These are phyloP conservation scores for Eristalis arbustorum DNA, from an alignment of 2,888 invertebrate species.

Conservation along the genomic window DNA sequence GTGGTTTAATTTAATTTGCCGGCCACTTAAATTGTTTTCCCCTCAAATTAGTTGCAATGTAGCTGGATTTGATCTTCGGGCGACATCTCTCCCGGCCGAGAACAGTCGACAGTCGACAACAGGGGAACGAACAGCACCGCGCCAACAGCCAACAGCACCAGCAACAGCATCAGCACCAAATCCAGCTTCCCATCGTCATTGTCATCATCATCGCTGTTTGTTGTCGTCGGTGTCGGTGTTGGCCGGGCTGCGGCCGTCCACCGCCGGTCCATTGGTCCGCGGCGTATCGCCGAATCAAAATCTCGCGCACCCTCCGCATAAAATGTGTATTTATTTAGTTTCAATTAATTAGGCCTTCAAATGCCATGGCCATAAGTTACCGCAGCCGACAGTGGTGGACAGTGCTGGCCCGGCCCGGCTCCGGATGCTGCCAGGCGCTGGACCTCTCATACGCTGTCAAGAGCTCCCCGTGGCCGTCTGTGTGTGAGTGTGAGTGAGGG, in stretches of 20 bases:
- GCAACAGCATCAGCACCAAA: neutral
- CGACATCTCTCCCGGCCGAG: constrained; percentile 51
- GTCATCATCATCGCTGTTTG: constrained; percentile 10
- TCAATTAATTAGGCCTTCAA: constrained; percentile 80
- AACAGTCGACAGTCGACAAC: neutral
- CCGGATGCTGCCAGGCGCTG: constrained; percentile 28
- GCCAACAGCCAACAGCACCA: constrained; percentile 2
- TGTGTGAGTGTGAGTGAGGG: neutral
- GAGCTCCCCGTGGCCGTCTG: neutral
- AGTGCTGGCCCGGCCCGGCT: constrained; percentile 30
- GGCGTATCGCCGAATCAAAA: constrained; percentile 65
- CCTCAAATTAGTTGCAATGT: constrained; percentile 70
- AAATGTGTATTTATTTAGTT: constrained; percentile 79
- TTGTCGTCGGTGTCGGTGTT: constrained; percentile 34
- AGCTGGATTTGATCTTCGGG: constrained; percentile 56
- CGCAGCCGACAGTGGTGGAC: constrained; percentile 56
- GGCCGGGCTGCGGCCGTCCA: neutral
- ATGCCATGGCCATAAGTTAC: constrained; percentile 80
- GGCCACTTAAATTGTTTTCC: constrained; percentile 68
- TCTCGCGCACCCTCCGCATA: constrained; percentile 72
- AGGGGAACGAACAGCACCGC: no score
- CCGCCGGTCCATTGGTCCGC: constrained; percentile 55
- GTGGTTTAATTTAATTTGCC: constrained; percentile 68
- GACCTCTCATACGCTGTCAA: constrained; percentile 55
- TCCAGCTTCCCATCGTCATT: constrained; percentile 29